Evolutionary conservation across 2,113 vertebrate species (phyloP).

Genomic region (Rattus rattus): DNA sequence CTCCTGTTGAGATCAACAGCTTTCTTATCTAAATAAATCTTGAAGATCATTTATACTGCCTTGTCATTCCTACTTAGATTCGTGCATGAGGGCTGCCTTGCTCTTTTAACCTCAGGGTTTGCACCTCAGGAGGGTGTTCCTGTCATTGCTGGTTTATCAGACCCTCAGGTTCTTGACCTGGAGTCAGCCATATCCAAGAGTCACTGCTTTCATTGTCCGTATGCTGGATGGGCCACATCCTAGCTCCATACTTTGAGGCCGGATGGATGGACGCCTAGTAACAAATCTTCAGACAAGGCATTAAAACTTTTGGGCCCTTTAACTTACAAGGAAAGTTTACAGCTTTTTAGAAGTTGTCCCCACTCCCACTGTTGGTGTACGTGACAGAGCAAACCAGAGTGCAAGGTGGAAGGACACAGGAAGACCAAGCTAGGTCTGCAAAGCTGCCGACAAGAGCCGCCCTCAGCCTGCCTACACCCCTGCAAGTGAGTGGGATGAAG

Average conservation of each 20-base stretch:
- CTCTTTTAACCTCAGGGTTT: not conserved
- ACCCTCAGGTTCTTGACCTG: not conserved
- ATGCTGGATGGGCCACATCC: rapidly evolving
- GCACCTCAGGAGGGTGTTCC: rapidly evolving
- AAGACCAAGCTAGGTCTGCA: not conserved
- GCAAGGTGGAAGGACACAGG: rapidly evolving
- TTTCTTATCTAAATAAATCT: conserved; percentile 68
- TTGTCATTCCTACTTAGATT: not conserved
- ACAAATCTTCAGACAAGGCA: not conserved
- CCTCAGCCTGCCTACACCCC: not conserved
- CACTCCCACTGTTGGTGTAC: rapidly evolving
- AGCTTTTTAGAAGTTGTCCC: not conserved
- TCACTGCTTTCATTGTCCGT: rapidly evolving
- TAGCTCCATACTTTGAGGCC: not conserved
- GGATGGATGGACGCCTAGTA: too few species aligned
- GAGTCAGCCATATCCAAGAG: not conserved
- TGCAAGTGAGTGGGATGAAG: rapidly evolving
- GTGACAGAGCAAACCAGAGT: not conserved
- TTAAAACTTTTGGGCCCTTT: not conserved
- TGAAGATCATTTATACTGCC: not conserved
- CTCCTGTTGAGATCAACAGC: not conserved
- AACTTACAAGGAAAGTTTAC: not conserved
- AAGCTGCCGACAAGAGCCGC: not conserved
- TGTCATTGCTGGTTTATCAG: rapidly evolving
- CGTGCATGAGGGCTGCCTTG: too few species aligned